These are phyloP conservation scores for Hesperia comma DNA, from an alignment of 2,888 invertebrate species.

Conservation along the genomic window DNA sequence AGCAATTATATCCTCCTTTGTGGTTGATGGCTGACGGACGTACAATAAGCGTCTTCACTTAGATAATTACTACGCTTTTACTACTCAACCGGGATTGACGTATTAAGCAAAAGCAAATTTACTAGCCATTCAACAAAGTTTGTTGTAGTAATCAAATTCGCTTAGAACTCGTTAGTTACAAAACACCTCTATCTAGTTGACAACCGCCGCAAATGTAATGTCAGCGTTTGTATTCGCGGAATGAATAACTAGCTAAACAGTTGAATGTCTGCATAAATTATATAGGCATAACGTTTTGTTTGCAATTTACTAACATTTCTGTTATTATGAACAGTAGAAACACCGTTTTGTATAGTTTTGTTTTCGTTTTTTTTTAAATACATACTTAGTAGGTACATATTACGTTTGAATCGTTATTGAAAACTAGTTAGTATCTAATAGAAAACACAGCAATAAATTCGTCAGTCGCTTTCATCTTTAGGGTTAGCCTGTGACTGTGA, in stretches of 20 bases:
- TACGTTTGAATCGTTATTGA: too few species aligned
- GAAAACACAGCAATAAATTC: too few species aligned
- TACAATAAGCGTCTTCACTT: conserved; percentile 57
- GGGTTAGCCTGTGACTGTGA: too few species aligned
- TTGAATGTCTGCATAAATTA: conserved; percentile 6
- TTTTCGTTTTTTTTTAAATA: too few species aligned
- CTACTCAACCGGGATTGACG: conserved; percentile 23
- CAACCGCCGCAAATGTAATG: conserved; percentile 25
- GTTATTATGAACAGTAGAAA: background rate
- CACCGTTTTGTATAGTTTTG: background rate
- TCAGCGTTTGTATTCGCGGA: conserved; percentile 25
- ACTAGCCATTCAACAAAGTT: conserved; percentile 27
- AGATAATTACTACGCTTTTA: conserved; percentile 46
- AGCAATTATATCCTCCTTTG: conserved; percentile 60
- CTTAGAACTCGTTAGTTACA: conserved; percentile 35
- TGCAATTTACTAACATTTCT: background rate
- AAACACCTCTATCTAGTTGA: conserved; percentile 32
- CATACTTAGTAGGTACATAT: too few species aligned
- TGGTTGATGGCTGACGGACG: conserved; percentile 66
- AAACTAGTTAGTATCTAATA: too few species aligned
- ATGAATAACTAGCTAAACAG: conserved; percentile 14
- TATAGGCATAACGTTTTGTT: background rate
- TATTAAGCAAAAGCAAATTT: conserved; percentile 33
- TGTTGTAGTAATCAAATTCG: conserved; percentile 33
- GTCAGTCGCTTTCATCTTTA: too few species aligned